These are phyloP conservation scores for Isurus oxyrinchus DNA, from an alignment of 2,113 vertebrate species.

Conservation along the genomic window DNA sequence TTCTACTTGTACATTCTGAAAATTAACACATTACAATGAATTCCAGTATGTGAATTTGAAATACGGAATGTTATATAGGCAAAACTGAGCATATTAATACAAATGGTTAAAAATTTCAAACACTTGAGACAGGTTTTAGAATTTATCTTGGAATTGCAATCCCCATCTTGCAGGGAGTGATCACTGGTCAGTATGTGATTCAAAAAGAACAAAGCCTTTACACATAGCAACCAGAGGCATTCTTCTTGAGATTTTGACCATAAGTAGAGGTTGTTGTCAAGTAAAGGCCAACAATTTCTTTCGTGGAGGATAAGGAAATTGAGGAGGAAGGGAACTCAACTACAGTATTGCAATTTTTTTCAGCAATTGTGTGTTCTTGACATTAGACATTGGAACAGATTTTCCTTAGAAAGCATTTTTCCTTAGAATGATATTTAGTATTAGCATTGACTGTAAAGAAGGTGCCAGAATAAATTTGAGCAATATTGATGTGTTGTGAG, in stretches of 20 bases:
- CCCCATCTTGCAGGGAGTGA: background rate
- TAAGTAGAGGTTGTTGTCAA: background rate
- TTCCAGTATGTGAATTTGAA: background rate
- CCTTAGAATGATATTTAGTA: no score
- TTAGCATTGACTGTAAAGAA: background rate
- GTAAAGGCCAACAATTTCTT: background rate
- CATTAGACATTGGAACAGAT: no score
- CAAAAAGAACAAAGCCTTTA: background rate
- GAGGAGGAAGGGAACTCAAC: background rate
- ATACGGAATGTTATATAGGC: background rate
- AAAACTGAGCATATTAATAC: background rate
- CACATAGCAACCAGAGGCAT: background rate
- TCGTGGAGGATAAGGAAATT: background rate
- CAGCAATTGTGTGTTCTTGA: constrained; percentile 67
- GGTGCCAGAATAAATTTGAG: background rate
- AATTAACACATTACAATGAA: background rate
- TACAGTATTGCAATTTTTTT: constrained; percentile 63
- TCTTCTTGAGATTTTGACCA: background rate
- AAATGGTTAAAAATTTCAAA: background rate
- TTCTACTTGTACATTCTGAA: no score
- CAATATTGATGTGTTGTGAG: background rate
- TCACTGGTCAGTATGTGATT: background rate
- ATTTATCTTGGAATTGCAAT: background rate
- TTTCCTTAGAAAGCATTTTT: background rate
- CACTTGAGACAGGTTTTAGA: background rate